A percentile compares a stretch with the other conserved stretches of the same genome.
These are phyloP conservation scores for Formica aserva DNA, from an alignment of 2,888 invertebrate species.

Conservation along the genomic window DNA sequence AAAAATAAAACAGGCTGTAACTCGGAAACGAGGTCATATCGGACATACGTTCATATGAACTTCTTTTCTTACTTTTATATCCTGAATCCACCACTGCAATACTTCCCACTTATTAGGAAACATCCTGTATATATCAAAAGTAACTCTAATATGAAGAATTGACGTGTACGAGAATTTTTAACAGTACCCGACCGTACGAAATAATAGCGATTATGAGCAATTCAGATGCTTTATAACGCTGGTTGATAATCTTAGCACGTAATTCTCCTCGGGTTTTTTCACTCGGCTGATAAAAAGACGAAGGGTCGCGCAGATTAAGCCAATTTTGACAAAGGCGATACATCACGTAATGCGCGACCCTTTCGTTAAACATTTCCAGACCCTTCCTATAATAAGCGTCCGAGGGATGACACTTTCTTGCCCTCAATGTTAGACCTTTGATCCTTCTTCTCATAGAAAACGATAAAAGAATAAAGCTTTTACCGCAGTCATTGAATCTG, in stretches of 20 bases:
- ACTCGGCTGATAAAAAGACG: conserved; percentile 12
- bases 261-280: neutral
- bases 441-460: neutral
- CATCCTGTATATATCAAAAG: neutral
- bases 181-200: neutral
- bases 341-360: conserved; percentile 54
- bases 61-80: too few relatives aligned
- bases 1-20: too few relatives aligned
- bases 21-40: too few relatives aligned
- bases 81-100: too few relatives aligned
- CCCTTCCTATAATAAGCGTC: neutral
- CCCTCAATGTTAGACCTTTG: neutral
- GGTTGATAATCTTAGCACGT: conserved; percentile 1
- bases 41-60: too few relatives aligned
- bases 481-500: neutral
- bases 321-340: conserved; percentile 66
- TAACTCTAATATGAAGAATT: conserved; percentile 2
- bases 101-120: too few relatives aligned
- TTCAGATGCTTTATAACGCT: conserved; percentile 26
- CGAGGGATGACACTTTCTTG: conserved; percentile 17
- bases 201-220: conserved; percentile 24
- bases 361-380: conserved; percentile 6
- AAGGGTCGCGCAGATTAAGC: conserved; percentile 41
- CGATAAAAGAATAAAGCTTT: conserved; percentile 6
- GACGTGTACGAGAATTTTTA: neutral